A percentile compares a stretch with the other conserved stretches of the same genome.
phyloP scores from a whole-genome alignment of 2,113 vertebrate genomes.

The Pelusios castaneus region DNA sequence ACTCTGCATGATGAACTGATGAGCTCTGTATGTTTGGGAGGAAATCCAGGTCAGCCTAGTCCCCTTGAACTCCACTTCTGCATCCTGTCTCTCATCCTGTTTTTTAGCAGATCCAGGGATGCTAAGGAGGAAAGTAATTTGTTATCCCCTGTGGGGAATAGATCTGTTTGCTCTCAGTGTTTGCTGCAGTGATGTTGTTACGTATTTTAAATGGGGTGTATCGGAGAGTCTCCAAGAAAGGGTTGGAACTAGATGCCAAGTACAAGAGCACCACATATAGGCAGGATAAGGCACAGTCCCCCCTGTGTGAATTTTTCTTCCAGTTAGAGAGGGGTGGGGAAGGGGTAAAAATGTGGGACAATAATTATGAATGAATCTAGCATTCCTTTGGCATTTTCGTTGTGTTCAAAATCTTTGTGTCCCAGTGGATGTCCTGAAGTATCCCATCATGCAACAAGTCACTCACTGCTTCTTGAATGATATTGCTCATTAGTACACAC shows the following conservation, averaged over 20 bases:
- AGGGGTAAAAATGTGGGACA: not conserved
- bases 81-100: conserved; percentile 80
- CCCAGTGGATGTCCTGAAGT: not conserved
- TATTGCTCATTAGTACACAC: not conserved
- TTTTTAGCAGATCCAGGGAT: conserved; percentile 62
- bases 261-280: not conserved
- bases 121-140: conserved; percentile 35
- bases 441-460: not conserved
- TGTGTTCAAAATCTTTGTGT: not conserved
- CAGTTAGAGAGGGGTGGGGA: not conserved
- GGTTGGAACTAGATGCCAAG: not conserved
- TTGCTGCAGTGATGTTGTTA: not conserved
- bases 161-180: conserved; percentile 16
- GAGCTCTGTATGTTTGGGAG: conserved; percentile 60
- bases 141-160: conserved; percentile 30
- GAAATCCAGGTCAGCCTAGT: conserved; percentile 78
- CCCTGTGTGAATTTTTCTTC: not conserved
- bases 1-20: conserved; percentile 41
- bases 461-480: not conserved
- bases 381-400: not conserved
- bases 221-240: not conserved
- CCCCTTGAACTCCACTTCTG: conserved; percentile 57
- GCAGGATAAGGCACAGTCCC: not conserved
- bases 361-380: not conserved
- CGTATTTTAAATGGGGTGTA: not conserved